phyloP scores from a whole-genome alignment of 2,888 invertebrate genomes.

The Tenthredo livida region DNA sequence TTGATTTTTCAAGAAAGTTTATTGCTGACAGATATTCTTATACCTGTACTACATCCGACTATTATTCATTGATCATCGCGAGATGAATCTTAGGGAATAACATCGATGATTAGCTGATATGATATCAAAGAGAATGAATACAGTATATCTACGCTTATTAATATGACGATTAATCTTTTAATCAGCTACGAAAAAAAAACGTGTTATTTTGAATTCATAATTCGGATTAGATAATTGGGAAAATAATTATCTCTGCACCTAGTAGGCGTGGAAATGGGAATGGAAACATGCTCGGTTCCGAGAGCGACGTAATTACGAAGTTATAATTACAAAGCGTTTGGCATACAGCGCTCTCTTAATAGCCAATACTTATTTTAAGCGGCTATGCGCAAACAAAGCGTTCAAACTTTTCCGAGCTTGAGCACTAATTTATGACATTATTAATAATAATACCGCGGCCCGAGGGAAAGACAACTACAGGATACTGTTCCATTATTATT shows the following conservation, averaged over 20 bases:
- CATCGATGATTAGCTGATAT: neutral
- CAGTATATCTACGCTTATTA: neutral
- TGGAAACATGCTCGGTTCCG: constrained; percentile 36
- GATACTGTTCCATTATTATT: constrained; percentile 4
- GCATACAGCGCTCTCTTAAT: constrained; percentile 39
- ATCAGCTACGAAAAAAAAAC: neutral
- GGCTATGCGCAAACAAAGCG: constrained; percentile 28
- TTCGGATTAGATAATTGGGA: constrained; percentile 29
- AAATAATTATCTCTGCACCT: constrained; percentile 27
- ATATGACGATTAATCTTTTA: neutral
- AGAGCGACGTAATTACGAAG: constrained; percentile 34
- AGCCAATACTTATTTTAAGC: constrained; percentile 44
- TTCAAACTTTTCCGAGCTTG: constrained; percentile 31
- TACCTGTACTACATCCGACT: neutral
- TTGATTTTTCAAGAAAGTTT: neutral
- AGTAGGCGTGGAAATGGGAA: constrained; percentile 33
- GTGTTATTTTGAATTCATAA: neutral
- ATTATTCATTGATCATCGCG: neutral
- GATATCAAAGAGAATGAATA: neutral
- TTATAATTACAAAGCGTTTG: constrained; percentile 46
- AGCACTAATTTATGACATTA: constrained; percentile 31
- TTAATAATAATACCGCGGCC: constrained; percentile 18
- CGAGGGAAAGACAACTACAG: neutral
- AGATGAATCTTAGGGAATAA: neutral
- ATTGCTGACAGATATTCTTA: neutral